phyloP scores from a whole-genome alignment of 2,113 vertebrate species.

The Xiphophorus maculatus region DNA sequence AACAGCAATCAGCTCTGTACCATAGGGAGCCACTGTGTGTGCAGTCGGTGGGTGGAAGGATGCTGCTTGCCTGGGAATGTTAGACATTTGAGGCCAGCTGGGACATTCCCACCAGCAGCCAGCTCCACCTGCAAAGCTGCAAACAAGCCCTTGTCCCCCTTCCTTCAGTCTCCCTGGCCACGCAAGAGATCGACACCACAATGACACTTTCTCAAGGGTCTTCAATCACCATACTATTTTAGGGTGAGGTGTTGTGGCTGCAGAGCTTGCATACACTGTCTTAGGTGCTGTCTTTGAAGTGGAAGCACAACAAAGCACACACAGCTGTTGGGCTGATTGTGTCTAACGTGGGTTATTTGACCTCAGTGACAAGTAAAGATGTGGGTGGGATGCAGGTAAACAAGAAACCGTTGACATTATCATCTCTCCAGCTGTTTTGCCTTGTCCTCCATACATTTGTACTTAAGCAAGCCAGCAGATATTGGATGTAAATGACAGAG shows the following conservation, averaged over 20 bases:
- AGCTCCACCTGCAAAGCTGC: conserved; percentile 57
- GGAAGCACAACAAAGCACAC: conserved; percentile 30
- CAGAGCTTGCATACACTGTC: neutral
- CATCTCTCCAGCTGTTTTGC: conserved; percentile 14
- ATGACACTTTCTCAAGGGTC: conserved; percentile 50
- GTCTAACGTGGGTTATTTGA: conserved; percentile 35
- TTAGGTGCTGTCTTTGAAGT: conserved; percentile 12
- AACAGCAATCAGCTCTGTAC: conserved; percentile 59
- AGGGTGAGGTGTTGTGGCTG: neutral
- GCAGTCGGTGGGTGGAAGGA: conserved; percentile 54
- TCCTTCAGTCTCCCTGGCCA: conserved; percentile 14
- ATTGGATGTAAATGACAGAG: conserved; percentile 4
- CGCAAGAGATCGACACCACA: conserved; percentile 48
- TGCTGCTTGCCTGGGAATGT: conserved; percentile 52
- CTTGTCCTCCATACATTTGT: neutral
- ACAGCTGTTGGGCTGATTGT: conserved; percentile 50
- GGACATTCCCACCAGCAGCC: conserved; percentile 47
- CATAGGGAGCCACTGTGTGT: conserved; percentile 66
- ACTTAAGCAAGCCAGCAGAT: neutral
- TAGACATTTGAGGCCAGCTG: conserved; percentile 59
- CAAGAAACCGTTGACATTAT: conserved; percentile 24
- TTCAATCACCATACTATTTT: conserved; percentile 15
- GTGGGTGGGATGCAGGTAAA: conserved; percentile 4
- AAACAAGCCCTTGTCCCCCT: conserved; percentile 50
- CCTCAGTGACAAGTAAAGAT: conserved; percentile 17